Base-by-base conservation (phyloP, 2,888 invertebrate genomes). In the Cheilosia grossa region DNA sequence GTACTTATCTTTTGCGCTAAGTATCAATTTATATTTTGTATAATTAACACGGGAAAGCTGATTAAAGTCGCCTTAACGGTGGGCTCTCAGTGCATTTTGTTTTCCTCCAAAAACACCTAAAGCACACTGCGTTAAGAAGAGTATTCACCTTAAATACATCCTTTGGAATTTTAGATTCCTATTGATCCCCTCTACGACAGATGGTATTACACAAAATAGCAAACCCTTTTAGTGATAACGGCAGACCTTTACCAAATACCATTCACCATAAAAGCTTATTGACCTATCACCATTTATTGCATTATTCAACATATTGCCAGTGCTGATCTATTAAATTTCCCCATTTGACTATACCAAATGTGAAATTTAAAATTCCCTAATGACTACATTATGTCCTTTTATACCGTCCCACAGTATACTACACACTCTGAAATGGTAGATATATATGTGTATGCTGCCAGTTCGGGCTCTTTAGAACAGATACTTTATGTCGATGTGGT, bases 341-440 rank as follows among this genome's bases (percentile, higher is more conserved):
- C 47, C 63, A 73, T 82, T 79, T 73, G 17, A 33, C 67, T 63
- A 44, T 58, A 30, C 64, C 59, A 74, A 83, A 80, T 75, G 74
- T 75, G 83, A 80, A 83, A 70, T 80, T 83, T 80, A 59, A 80
- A 80, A 83, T 83, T 80, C 83, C 83, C 83, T 59, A 83, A 83
- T 80, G 83, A 54, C 66, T 70, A 42, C 58, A 83, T 80, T 83
- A 75, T 74, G 83, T 83, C 64, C 69, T 70, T 67, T 70, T 49
- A 73, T 73, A 37, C 44, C 42, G 44, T 53, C 73, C 69, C 56
- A 67, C 21, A 58, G 72, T 21, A 49, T 13, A 19, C 9, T 54
- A 42, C 24, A 58, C 42, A 70, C 54, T 67, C 40, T 40, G 63
- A 54, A 74, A 13, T 51, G 13, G 40, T 42, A 33, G 9, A 9